Evolutionary conservation across 1,140 invertebrate genomes (phyloP).

Genomic region (Lerema accius): DNA sequence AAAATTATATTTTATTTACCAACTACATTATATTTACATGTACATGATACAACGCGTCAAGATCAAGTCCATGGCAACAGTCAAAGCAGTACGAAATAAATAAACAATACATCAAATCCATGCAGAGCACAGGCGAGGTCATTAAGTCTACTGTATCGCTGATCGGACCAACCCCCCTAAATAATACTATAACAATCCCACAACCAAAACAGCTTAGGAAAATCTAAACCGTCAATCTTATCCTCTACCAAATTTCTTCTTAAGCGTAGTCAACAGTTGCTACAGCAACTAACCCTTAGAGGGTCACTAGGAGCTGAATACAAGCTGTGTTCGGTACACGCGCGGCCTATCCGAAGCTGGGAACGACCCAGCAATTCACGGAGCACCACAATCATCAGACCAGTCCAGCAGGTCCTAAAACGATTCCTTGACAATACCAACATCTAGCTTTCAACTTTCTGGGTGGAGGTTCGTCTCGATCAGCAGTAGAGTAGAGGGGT

Average conservation of each 20-base stretch:
- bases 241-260: conserved; percentile 5
- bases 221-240: conserved; percentile 15
- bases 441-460: conserved; percentile 18
- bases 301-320: neutral
- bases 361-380: neutral
- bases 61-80: conserved; percentile 80
- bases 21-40: conserved; percentile 79
- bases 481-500: conserved; percentile 49
- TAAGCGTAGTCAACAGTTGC: conserved; percentile 27
- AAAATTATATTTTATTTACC: conserved; percentile 69
- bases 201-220: conserved; percentile 32
- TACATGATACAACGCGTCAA: conserved; percentile 75
- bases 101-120: conserved; percentile 63
- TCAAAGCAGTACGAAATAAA: conserved; percentile 78
- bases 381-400: conserved; percentile 21
- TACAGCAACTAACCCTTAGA: conserved; percentile 12
- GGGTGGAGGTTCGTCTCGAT: conserved; percentile 39
- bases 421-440: conserved; percentile 3
- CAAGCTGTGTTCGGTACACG: conserved; percentile 9
- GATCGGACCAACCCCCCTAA: conserved; percentile 43
- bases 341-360: conserved; percentile 11
- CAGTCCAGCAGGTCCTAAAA: conserved; percentile 24
- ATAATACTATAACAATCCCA: conserved; percentile 33
- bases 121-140: conserved; percentile 56
- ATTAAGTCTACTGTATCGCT: conserved; percentile 51